Base-by-base conservation (phyloP, 2,113 vertebrate species). In the Brachypodius melanocephalos region DNA sequence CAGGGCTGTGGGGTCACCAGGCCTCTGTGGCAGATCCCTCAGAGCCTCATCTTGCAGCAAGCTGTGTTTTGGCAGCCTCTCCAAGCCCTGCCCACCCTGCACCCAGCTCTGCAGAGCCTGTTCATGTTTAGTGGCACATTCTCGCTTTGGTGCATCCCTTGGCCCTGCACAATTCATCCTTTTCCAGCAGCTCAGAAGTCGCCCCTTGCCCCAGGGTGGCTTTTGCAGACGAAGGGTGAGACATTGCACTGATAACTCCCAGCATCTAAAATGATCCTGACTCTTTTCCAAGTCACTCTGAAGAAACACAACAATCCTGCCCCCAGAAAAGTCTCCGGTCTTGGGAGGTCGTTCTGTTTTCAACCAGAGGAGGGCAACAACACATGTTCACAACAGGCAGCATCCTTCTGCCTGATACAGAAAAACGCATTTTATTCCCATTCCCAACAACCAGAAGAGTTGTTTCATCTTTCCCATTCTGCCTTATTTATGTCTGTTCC, bases 341-440 rank as follows among this genome's bases (percentile, higher is more conserved):
- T 1, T 36, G 46, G 36, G 63, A 89, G 26, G 46, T 58, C 42
- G 55, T 92, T 93, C 79, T 55, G 2, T 3, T 19, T 83, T 43
- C 49, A 88, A 3, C 92, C 95, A 97, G 94, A 43, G 85, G 95
- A 92, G 94, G 94, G 92, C 96, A 96, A 92, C 25, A 49, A 80
- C 58, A 91, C 66, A 75, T 26, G 3, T 10, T 17, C 22, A 15
- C 85, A 88, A 18, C 48, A 55, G 16, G 6, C 63, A 80, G 48
- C 38, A 32, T 40, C 51, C 67, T 17, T 3, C 34, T 34, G 38
- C 62, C 62, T 14, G 14, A 38, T 3, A 14, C 25, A 69, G 8
- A 54, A 38, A 55, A 69, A 81, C 4, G 5, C 29, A 21, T 36
- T 42, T 78, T 28, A 14, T 62, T 57, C 21, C 51, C 14, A 24